Conservation (phyloP, 2,113 vertebrate genomes). For the Gracilinanus agilis region DNA sequence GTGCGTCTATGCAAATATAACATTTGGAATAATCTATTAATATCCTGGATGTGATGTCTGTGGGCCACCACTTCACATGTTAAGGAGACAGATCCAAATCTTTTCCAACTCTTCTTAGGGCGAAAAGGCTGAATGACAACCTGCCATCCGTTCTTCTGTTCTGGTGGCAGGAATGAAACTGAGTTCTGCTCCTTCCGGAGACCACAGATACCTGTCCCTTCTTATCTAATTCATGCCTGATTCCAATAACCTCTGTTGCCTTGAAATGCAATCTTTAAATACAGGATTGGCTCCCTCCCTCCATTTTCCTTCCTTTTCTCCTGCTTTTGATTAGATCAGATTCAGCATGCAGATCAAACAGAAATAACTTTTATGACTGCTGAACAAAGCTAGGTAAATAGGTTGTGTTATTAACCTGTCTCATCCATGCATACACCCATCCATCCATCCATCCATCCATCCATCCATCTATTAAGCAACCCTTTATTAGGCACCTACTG, state of each 20-base stretch:
- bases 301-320: neutral
- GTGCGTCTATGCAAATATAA: constrained; percentile 79
- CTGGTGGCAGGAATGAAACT: neutral
- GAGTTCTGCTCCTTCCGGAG: neutral
- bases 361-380: neutral
- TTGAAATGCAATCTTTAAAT: neutral
- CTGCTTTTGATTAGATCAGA: neutral
- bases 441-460: no score
- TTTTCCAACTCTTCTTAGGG: constrained; percentile 71
- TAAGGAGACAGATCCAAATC: constrained; percentile 72
- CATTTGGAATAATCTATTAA: constrained; percentile 81
- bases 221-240: neutral
- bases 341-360: constrained; percentile 2
- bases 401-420: neutral
- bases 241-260: neutral
- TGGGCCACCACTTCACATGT: constrained; percentile 75
- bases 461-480: neutral
- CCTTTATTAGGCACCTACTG: neutral
- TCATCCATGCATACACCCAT: neutral
- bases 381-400: neutral
- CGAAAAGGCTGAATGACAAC: constrained; percentile 69
- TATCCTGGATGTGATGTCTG: constrained; percentile 76
- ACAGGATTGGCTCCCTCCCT: neutral
- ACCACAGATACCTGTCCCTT: neutral
- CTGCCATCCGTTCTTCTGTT: constrained; percentile 45